phyloP scores from a whole-genome alignment of 2,888 invertebrate species.

The Octonoba sinensis region DNA sequence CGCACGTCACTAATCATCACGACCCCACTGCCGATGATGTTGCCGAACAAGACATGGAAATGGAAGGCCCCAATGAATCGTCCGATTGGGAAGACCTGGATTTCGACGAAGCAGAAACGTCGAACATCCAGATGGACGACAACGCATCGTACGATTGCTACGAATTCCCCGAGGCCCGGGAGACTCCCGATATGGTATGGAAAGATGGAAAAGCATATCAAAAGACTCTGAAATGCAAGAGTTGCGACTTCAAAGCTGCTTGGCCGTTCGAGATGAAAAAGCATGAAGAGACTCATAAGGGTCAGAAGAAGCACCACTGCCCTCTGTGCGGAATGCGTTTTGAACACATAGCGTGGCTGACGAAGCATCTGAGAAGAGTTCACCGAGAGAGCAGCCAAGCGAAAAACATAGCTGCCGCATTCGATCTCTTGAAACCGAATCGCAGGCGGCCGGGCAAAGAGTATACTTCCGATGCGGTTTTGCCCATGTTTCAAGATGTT shows the following conservation, averaged over 20 bases:
- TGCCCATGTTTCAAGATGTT: constrained; percentile 50
- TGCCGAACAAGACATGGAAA: constrained; percentile 12
- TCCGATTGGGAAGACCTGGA: constrained; percentile 21
- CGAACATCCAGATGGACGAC: constrained; percentile 14
- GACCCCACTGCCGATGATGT: constrained; percentile 20
- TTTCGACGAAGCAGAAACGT: constrained; percentile 1
- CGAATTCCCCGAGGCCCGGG: constrained; percentile 15
- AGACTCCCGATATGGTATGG: constrained; percentile 26
- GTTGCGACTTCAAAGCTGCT: constrained; percentile 58
- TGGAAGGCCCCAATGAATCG: constrained; percentile 10
- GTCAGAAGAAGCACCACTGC: constrained; percentile 63
- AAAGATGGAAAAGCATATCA: constrained; percentile 45
- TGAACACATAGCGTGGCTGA: constrained; percentile 62
- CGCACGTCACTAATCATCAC: constrained; percentile 64
- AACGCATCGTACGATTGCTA: constrained; percentile 27
- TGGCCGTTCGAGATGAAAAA: constrained; percentile 62
- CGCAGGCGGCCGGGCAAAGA: constrained; percentile 43
- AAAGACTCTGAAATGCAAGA: constrained; percentile 46
- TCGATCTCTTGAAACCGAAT: constrained; percentile 52
- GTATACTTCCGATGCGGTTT: constrained; percentile 29
- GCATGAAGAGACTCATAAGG: constrained; percentile 58
- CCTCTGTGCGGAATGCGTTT: constrained; percentile 65
- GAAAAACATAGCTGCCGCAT: constrained; percentile 52
- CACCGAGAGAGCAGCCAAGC: constrained; percentile 63
- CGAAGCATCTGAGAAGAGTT: constrained; percentile 57